These are phyloP conservation scores for Epinephelus malabaricus DNA, from an alignment of 2,797 vertebrate genomes.

Conservation along the genomic window DNA sequence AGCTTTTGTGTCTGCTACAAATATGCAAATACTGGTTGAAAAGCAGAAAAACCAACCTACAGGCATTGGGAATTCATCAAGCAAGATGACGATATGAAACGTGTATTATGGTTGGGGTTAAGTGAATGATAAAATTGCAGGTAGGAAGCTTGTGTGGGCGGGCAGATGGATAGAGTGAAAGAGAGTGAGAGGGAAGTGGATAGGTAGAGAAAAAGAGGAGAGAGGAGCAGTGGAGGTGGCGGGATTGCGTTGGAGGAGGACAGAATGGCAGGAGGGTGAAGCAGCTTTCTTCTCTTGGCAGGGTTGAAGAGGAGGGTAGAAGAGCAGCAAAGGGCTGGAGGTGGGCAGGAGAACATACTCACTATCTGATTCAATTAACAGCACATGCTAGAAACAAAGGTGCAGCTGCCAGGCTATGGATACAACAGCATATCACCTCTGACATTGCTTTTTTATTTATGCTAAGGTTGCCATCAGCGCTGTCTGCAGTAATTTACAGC, in stretches of 20 bases:
- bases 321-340: conserved; percentile 37
- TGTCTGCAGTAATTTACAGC: no score
- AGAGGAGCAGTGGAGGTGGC: conserved; percentile 14
- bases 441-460: neutral
- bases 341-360: conserved; percentile 50
- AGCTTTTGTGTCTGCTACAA: conserved; percentile 10
- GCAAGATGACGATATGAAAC: conserved; percentile 16
- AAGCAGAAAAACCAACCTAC: neutral
- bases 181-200: conserved; percentile 25
- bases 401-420: neutral
- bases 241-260: conserved; percentile 42
- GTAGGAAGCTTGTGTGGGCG: conserved; percentile 51
- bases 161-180: conserved; percentile 22
- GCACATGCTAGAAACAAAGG: conserved; percentile 16
- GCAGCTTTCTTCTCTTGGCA: conserved; percentile 36
- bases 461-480: neutral
- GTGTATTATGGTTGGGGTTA: conserved; percentile 28
- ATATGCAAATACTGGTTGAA: conserved; percentile 31
- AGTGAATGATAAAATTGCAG: conserved; percentile 53
- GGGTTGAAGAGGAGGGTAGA: conserved; percentile 47
- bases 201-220: neutral
- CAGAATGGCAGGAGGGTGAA: conserved; percentile 34
- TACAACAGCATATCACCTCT: neutral
- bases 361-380: conserved; percentile 63
- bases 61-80: conserved; percentile 27